Evolutionary conservation across 2,797 vertebrate species (phyloP), one percentile per base, ranked within the genome.

Genomic region (Momotus momota): DNA sequence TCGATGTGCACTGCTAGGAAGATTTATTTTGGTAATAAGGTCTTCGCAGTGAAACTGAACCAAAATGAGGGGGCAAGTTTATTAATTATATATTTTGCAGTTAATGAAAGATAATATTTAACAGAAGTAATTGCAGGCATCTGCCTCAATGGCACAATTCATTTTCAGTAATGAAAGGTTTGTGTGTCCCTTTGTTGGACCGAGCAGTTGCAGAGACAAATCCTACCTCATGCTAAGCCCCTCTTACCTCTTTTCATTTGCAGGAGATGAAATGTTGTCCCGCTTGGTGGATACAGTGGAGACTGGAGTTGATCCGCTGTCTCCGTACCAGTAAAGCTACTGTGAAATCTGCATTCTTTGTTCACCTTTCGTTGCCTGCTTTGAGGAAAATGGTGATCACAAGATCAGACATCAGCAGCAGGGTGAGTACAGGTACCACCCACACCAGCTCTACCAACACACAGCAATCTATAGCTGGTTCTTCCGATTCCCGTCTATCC

Each of bases 11-110:
- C 90, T 64, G 45, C 93, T 90, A 25, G 88, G 64, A 91, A 96
- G 94, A 96, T 96, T 96, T 97, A 96, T 97, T 96, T 92, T 90
- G 88, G 67, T 94, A 97, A 96, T 95, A 86, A 97, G 94, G 79
- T 96, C 95, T 94, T 96, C 94, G 84, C 92, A 91, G 77, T 80
- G 94, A 94, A 95, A 93, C 83, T 94, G 94, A 85, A 95, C 95
- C 86, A 80, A 96, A 93, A 95, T 73, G 95, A 94, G 74, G 71
- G 62, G 54, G 88, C 40, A 90, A 91, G 78, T 88, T 96, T 97
- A 98, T 98, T 98, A 98, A 98, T 98, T 97, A 97, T 97, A 95
- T 97, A 97, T 96, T 93, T 97, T 96, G 62, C 94, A 97, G 94
- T 97, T 97, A 95, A 82, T 92, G 96, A 96, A 97, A 97, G 94